Evolutionary conservation across 1,140 invertebrate species (phyloP).

Genomic region (Psix sp.): DNA sequence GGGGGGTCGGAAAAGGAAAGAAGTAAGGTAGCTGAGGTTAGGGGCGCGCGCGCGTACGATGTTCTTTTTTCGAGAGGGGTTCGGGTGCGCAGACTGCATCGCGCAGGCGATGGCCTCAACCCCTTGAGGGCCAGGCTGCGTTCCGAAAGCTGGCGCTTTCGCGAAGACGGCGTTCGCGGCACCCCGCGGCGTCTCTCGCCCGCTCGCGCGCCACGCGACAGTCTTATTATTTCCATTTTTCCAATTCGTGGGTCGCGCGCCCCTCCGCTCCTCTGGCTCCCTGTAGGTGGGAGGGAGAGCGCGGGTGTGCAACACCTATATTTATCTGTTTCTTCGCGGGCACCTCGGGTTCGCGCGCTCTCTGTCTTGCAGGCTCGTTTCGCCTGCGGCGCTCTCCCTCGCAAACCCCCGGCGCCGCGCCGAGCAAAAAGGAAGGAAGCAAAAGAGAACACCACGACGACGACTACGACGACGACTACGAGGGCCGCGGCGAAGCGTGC

Average conservation of each 20-base stretch:
- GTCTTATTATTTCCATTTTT: constrained; percentile 76
- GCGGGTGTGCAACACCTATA: constrained; percentile 36
- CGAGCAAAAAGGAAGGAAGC: constrained; percentile 59
- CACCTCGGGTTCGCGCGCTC: constrained; percentile 31
- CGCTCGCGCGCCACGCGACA: constrained; percentile 63
- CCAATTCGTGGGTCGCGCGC: constrained; percentile 67
- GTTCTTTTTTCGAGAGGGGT: constrained; percentile 15
- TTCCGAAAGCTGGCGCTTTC: constrained; percentile 28
- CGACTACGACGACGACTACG: constrained; percentile 63
- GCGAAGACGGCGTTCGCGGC: constrained; percentile 22
- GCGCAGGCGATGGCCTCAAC: constrained; percentile 65
- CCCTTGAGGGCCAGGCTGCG: constrained; percentile 42
- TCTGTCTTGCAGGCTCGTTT: constrained; percentile 21
- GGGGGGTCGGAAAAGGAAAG: background rate
- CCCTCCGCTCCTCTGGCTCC: constrained; percentile 22
- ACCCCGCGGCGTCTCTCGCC: constrained; percentile 34
- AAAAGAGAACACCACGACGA: constrained; percentile 63
- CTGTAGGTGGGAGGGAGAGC: background rate
- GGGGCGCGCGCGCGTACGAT: constrained; percentile 21
- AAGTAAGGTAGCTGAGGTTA: background rate
- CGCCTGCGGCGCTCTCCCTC: constrained; percentile 4
- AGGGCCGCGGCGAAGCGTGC: constrained; percentile 74
- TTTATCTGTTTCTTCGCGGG: constrained; percentile 38
- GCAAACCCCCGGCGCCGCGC: constrained; percentile 40
- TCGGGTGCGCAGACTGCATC: constrained; percentile 71